phyloP scores from a whole-genome alignment of 2,888 invertebrate genomes.

The Heliconius erato region DNA sequence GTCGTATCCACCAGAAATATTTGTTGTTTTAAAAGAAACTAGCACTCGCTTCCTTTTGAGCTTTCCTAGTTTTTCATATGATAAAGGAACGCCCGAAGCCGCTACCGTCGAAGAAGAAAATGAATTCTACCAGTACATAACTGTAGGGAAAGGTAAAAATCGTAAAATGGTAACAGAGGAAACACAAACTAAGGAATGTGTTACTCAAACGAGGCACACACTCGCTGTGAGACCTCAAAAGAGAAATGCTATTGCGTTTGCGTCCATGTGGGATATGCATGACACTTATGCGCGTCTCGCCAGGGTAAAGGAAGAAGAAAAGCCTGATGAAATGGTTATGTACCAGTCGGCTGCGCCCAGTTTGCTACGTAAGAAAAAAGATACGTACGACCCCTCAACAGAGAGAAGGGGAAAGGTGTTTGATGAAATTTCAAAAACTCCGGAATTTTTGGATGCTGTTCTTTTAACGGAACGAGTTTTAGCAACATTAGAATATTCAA shows the following conservation, averaged over 20 bases:
- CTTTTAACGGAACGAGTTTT: conserved; percentile 90
- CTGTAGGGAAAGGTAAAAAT: conserved; percentile 88
- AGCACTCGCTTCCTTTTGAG: conserved; percentile 88
- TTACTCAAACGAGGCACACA: conserved; percentile 88
- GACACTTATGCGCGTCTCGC: conserved; percentile 87
- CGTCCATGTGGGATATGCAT: conserved; percentile 92
- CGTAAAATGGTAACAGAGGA: conserved; percentile 88
- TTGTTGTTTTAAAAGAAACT: conserved; percentile 88
- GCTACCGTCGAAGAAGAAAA: conserved; percentile 87
- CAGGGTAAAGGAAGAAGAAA: conserved; percentile 61
- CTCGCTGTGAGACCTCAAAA: conserved; percentile 84
- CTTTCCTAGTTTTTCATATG: conserved; percentile 87
- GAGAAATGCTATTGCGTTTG: conserved; percentile 87
- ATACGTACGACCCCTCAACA: conserved; percentile 43
- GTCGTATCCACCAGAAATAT: conserved; percentile 85
- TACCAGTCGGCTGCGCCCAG: conserved; percentile 73
- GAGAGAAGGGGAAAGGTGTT: conserved; percentile 62
- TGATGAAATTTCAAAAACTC: conserved; percentile 64
- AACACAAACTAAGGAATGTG: conserved; percentile 88
- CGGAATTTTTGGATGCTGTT: conserved; percentile 87
- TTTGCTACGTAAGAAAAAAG: conserved; percentile 68
- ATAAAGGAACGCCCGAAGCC: conserved; percentile 87
- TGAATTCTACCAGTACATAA: conserved; percentile 88
- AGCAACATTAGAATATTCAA: conserved; percentile 88
- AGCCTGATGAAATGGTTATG: conserved; percentile 80